A percentile compares a stretch with the other conserved stretches of the same genome.
Evolutionary conservation across 2,888 invertebrate species (phyloP).

Genomic region (Cybosia mesomella): DNA sequence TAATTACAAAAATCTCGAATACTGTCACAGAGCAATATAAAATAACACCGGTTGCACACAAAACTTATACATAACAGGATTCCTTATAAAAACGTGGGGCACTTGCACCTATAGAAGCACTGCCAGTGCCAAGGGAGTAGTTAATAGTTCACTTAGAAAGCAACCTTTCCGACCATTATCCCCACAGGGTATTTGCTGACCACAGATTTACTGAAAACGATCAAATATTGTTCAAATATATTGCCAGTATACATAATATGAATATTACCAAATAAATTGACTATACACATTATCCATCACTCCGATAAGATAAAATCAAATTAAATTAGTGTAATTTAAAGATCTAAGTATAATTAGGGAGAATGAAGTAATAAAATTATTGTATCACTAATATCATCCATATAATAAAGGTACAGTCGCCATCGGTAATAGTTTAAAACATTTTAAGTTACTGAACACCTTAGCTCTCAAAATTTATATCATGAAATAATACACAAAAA

Average conservation of each 20-base stretch:
- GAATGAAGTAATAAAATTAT: too few relatives aligned
- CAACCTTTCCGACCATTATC: neutral
- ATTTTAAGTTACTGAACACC: too few relatives aligned
- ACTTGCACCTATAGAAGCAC: neutral
- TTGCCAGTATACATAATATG: neutral
- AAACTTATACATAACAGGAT: neutral
- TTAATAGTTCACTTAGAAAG: neutral
- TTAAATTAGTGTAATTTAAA: neutral
- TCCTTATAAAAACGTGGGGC: neutral
- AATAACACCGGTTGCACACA: neutral
- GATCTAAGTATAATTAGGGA: neutral
- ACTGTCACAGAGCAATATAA: neutral
- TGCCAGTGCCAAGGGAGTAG: neutral
- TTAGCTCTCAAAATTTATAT: too few relatives aligned
- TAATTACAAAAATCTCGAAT: neutral
- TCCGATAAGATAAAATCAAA: too few relatives aligned
- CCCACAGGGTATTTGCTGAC: neutral
- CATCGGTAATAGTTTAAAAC: neutral
- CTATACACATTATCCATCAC: too few relatives aligned
- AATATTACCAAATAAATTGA: neutral
- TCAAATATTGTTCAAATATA: neutral
- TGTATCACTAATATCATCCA: too few relatives aligned
- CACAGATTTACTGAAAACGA: neutral
- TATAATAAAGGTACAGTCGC: neutral
- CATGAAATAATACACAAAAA: too few relatives aligned